These are phyloP conservation scores for Puntigrus tetrazona DNA, from an alignment of 2,113 vertebrate species.

Conservation along the genomic window DNA sequence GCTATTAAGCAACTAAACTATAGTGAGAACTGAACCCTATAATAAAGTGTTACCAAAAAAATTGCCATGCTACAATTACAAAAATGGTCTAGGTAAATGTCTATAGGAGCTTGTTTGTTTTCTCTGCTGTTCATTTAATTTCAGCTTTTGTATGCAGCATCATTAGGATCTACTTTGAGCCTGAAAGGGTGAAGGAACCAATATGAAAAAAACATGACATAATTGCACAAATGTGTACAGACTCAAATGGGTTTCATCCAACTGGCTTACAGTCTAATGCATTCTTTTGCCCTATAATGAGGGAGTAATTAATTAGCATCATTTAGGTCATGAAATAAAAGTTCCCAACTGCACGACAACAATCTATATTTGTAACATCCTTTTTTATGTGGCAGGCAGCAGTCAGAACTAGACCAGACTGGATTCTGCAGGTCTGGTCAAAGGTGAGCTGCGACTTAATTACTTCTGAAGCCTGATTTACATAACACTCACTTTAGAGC, in stretches of 20 bases:
- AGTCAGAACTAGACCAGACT: conserved; percentile 29
- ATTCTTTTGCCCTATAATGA: neutral
- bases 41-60: neutral
- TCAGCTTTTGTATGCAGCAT: neutral
- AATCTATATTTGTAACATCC: conserved; percentile 3
- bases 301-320: neutral
- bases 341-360: neutral
- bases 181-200: conserved; percentile 12
- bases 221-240: neutral
- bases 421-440: conserved; percentile 51
- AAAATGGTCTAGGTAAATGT: neutral
- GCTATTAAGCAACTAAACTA: too few species aligned
- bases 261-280: neutral
- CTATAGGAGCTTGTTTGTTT: neutral
- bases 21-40: too few species aligned
- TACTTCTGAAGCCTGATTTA: conserved; percentile 51
- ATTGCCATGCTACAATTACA: neutral
- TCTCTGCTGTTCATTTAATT: neutral
- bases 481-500: conserved; percentile 52
- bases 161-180: neutral
- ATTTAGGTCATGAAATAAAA: conserved; percentile 1
- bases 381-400: conserved; percentile 2
- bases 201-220: neutral
- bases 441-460: conserved; percentile 51
- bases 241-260: neutral